These are phyloP conservation scores for Mayetiola destructor DNA, from an alignment of 2,888 invertebrate species.

Conservation along the genomic window DNA sequence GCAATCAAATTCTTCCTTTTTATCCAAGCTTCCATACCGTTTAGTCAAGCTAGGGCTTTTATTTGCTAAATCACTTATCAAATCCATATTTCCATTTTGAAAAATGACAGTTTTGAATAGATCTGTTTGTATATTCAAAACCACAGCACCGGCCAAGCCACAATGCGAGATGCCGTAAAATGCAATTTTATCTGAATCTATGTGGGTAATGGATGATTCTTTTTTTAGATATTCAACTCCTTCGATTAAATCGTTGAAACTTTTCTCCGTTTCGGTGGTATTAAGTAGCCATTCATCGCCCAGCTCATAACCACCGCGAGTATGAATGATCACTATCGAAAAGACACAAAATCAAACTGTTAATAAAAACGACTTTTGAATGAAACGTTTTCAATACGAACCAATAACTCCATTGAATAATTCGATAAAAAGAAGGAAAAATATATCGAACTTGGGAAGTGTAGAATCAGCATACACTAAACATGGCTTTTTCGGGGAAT, in stretches of 20 bases:
- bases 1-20: neutral
- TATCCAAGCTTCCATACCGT: neutral
- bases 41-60: neutral
- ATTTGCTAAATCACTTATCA: neutral
- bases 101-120: neutral
- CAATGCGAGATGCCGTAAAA: neutral
- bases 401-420: too few species aligned
- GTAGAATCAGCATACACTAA: too few species aligned
- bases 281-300: neutral
- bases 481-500: too few species aligned
- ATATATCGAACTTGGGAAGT: too few species aligned
- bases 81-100: slow-evolving; percentile 4
- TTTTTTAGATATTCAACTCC: slow-evolving; percentile 3
- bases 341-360: too few species aligned
- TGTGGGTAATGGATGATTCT: neutral
- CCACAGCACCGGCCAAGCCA: neutral
- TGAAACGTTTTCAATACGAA: too few species aligned
- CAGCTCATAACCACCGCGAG: neutral
- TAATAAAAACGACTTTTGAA: too few species aligned
- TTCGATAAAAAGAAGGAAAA: too few species aligned
- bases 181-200: slow-evolving; percentile 2
- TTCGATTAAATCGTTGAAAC: neutral
- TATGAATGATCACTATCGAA: slow-evolving; percentile 1
- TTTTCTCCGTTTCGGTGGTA: neutral
- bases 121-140: neutral